A percentile compares a stretch with the other conserved stretches of the same genome.
Conservation (phyloP, 2,797 vertebrate genomes). For the Percopsis omiscomaycus region DNA sequence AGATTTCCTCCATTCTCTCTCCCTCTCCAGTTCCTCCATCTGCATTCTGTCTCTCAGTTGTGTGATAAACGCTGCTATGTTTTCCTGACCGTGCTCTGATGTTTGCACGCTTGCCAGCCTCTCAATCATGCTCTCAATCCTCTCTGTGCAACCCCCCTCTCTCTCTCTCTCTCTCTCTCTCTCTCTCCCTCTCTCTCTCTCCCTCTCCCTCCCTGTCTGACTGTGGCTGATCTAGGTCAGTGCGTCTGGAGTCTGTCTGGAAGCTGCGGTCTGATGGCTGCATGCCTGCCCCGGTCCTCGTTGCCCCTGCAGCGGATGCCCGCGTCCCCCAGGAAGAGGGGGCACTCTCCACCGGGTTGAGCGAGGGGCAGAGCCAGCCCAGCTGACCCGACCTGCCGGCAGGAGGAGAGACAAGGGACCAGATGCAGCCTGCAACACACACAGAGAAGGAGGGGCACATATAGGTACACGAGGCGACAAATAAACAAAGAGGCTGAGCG, state of each 20-base stretch:
- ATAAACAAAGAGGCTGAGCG: neutral
- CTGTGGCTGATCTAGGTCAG: constrained; percentile 76
- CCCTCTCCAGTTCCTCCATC: neutral
- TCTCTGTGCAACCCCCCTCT: constrained; percentile 15
- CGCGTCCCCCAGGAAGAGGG: constrained; percentile 40
- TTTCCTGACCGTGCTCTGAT: constrained; percentile 21
- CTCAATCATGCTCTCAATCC: constrained; percentile 38
- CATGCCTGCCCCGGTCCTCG: constrained; percentile 40
- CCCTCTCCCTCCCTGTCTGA: constrained; percentile 56
- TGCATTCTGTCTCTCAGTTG: neutral
- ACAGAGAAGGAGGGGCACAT: constrained; percentile 10
- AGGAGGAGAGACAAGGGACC: constrained; percentile 41
- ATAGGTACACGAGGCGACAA: neutral
- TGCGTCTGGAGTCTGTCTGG: constrained; percentile 73
- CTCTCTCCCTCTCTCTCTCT: constrained; percentile 26
- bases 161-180: constrained; percentile 21
- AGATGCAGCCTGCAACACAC: constrained; percentile 24
- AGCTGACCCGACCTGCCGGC: constrained; percentile 57
- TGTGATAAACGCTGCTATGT: constrained; percentile 29
- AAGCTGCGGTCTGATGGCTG: constrained; percentile 60
- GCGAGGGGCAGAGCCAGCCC: constrained; percentile 53
- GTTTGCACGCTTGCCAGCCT: constrained; percentile 31
- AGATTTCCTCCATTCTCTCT: constrained; percentile 11
- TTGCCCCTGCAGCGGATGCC: constrained; percentile 46
- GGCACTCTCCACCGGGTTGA: constrained; percentile 53